Evolutionary conservation across 2,888 invertebrate genomes (phyloP), one percentile per base, ranked within the genome.

Genomic region (Thysanoteuthis rhombus): DNA sequence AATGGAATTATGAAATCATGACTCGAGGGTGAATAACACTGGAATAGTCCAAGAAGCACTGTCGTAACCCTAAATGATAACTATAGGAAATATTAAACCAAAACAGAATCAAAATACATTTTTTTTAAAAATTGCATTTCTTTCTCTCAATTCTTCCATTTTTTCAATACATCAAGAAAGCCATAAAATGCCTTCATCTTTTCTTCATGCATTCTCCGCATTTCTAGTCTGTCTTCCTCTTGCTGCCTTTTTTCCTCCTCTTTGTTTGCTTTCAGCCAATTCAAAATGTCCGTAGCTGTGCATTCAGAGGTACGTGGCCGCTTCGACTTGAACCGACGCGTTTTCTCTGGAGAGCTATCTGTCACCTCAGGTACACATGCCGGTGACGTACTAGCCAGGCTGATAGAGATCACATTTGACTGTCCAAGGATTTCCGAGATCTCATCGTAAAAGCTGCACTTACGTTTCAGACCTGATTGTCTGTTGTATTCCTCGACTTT

Each of bases 401-500:
- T 92, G n/a, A 92, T 92, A 5, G 92, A 92, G n/a, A 92, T 92
- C 45, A 92, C 92, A 32, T 92, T 92, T 45, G 92, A 92, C 28
- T 92, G 92, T 42, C 92, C 92, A 32, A 92, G 92, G 28, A 92
- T 92, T n/a, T 92, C 92, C 0, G 92, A 92, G 8, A 92, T 92
- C 22, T 92, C 92, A n/a, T 92, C 92, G 32, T 92, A 92, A 28
- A 92, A 92, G 32, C 92, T 92, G 45, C 92, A 92, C 32, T 92
- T 92, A 4, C 92, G 92, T 42, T 92, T 92, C 45, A 92, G 40
- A 4, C 92, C 92, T 3, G 92, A 92, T 12, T 92, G 40, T 42
- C 92, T 42, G 32, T 92, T 92, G 40, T 92, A 92, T 92, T 92
- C 92, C n/a, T 92, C 92, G 32, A 92, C 92, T 92, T 92, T 92